Base-by-base conservation (phyloP, 2,113 vertebrate species). In the Hypomesus transpacificus region DNA sequence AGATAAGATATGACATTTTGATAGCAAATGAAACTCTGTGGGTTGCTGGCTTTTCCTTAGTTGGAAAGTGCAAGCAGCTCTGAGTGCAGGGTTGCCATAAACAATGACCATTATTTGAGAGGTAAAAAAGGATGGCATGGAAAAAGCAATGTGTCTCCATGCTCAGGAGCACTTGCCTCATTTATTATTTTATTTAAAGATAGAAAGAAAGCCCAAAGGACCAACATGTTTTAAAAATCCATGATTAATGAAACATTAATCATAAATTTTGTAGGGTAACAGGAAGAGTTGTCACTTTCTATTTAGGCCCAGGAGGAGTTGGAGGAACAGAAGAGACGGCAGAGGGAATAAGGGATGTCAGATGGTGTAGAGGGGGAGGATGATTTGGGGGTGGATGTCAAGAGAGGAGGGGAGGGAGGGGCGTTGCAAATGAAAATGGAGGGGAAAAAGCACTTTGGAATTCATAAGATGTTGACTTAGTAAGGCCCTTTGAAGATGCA, bases 221-320 rank as follows among this genome's bases (percentile, higher is more conserved):
- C 75, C 58, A 64, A 78, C 53, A 89, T 88, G 87, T 86, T 90
- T 90, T 87, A 74, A 73, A 83, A 90, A 87, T 76, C 70, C 66
- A 81, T 89, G 84, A 89, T 91, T 87, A 91, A 91, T 91, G 84
- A 87, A 90, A 88, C 86, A 91, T 90, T 90, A 85, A 91, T 91
- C 89, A 88, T 91, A 71, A 83, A 90, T 90, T 90, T 91, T 91
- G 82, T 85, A 89, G 76, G 72, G 71, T 81, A 87, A 90, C 84
- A 89, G 88, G 88, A 92, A 90, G 87, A 80, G 75, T 79, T 92
- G 91, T 90, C 87, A 89, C 87, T 90, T 85, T 89, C 63, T 83
- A 87, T 92, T 91, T 89, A 76, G 85, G 71, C 82, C 84, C 75
- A 79, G 84, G 84, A 87, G 68, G 71, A 87, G 73, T 58, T 53